Percentiles rank a stretch among this genome's conserved stretches.
Evolutionary conservation across 2,113 vertebrate genomes (phyloP).

Genomic region (Pardalotus punctatus): DNA sequence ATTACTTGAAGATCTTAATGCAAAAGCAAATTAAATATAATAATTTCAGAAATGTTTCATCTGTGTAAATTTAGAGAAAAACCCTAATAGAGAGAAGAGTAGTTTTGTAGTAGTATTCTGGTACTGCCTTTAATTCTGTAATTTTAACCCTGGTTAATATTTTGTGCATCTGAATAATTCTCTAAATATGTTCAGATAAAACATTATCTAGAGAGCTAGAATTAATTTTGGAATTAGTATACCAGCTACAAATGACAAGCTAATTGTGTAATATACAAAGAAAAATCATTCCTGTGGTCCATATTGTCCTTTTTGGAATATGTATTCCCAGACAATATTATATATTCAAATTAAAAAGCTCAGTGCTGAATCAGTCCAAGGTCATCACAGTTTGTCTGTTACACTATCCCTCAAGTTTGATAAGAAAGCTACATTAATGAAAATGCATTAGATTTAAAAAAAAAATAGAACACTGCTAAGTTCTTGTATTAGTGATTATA

Average conservation of each 20-base stretch:
- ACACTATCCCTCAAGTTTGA: constrained; percentile 31
- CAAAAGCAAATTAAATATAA: background rate
- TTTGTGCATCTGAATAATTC: background rate
- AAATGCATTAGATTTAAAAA: constrained; percentile 18
- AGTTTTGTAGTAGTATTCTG: background rate
- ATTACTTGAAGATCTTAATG: background rate
- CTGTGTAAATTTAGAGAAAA: background rate
- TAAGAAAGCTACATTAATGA: background rate
- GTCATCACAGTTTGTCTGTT: constrained; percentile 34
- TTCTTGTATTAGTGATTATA: constrained; percentile 49
- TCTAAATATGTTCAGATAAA: background rate
- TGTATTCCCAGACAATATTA: constrained; percentile 15
- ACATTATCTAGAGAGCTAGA: background rate
- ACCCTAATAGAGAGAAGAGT: background rate
- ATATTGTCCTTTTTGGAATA: background rate
- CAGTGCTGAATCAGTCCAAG: constrained; percentile 14
- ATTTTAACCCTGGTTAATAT: background rate
- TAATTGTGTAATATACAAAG: background rate
- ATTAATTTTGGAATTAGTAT: background rate
- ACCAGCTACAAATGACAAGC: background rate
- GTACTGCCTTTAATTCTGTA: background rate
- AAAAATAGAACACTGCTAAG: background rate
- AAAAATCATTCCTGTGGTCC: background rate
- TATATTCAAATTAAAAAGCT: constrained; percentile 12
- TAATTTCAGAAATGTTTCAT: background rate